Conservation (phyloP, 35 echinoderm and acorn worm species). For the Hemicentrotus pulcherrimus region DNA sequence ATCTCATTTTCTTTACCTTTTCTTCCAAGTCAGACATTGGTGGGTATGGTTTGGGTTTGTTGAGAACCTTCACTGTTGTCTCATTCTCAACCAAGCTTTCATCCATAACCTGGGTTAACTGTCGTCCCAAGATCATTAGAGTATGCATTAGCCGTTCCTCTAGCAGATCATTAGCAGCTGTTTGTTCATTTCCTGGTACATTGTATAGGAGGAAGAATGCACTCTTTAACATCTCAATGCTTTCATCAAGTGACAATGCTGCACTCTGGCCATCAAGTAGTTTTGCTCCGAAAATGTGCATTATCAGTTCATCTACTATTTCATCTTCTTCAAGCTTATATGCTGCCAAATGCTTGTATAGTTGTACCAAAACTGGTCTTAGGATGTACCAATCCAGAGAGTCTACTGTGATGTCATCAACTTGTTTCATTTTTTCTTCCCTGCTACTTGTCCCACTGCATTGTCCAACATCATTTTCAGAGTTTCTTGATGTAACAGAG, state of each 20-base stretch:
- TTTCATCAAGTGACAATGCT: background rate
- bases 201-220: background rate
- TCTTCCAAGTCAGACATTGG: background rate
- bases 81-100: background rate
- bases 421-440: background rate
- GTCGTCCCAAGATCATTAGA: slow-evolving; percentile 1
- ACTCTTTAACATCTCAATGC: slow-evolving; percentile 2
- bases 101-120: background rate
- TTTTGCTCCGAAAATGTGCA: slow-evolving; percentile 10
- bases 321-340: slow-evolving; percentile 11
- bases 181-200: background rate
- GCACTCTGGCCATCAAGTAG: background rate
- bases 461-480: background rate
- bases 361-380: background rate
- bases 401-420: background rate
- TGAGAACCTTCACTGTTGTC: background rate
- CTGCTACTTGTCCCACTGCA: background rate
- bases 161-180: background rate
- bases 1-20: background rate
- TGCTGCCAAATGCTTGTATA: background rate
- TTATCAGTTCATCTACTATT: slow-evolving; percentile 5
- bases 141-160: background rate
- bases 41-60: background rate
- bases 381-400: background rate
- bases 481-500: background rate